Evolutionary conservation across 1,140 invertebrate species (phyloP), one percentile per base, ranked within the genome.

Genomic region (Whitmania pigra): DNA sequence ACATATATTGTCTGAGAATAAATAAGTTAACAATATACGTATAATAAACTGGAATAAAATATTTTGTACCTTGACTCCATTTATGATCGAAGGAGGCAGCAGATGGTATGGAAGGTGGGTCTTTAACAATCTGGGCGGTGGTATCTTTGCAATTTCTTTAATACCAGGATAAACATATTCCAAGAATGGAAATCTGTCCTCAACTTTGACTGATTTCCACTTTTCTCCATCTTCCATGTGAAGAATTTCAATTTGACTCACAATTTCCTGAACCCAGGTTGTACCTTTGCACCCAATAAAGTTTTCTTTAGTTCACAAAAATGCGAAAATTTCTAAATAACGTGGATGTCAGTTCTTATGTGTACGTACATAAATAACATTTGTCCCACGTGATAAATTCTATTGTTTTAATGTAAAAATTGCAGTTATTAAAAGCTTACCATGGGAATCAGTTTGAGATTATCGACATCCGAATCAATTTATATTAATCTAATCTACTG

Each of bases 1-100:
- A 92, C 87, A 79, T 96, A 97, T 67, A 97, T 88, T 0, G 95
- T 87, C 89, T 94, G 80, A 63, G 77, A 77, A 76, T 53, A 49
- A 67, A 68, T 20, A 20, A 53, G 5, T 49, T 43, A 43, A 29
- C 43, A 17, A 40, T 29, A 27, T 27, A 31, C 60, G 22, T 63
- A 1, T 63, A 4, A 63, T 25, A 63, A 63, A 63, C 18, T 11
- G 15, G 22, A 20, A 63, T 63, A 2, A 31, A 49, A 17, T 5
- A 49, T 49, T 49, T 3, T 17, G 13, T 49, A 49, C 43, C 43
- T 49, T 49, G 13, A 49, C 43, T 49, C 43, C 43, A 49, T 49
- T 63, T 13, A 31, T 7, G 3, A 63, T 31, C 29, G 57, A 63
- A 11, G 22, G 57, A 20, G 84, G 83, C 43, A 86, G 72, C 17